Conservation (phyloP, 2,888 invertebrate species). For the Salpingus planirostris region DNA sequence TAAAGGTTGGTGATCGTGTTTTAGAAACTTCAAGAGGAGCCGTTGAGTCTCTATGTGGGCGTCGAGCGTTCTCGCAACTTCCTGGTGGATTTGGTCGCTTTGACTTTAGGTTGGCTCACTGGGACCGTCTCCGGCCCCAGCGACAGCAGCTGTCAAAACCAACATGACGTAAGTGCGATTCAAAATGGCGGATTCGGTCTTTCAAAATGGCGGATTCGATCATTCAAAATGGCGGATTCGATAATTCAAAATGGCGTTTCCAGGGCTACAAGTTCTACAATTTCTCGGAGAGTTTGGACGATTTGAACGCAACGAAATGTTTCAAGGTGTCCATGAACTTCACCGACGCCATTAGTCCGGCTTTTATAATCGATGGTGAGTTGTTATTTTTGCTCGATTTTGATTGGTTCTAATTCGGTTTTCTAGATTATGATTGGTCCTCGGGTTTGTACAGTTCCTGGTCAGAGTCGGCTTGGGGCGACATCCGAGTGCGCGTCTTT, state of each 20-base stretch:
- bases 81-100: constrained; percentile 51
- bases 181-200: not conserved
- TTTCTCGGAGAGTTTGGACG: constrained; percentile 48
- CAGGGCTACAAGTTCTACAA: constrained; percentile 45
- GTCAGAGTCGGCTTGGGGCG: constrained; percentile 81
- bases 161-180: constrained; percentile 20
- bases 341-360: constrained; percentile 72
- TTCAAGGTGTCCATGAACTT: constrained; percentile 64
- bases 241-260: constrained; percentile 8
- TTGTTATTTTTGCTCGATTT: not conserved
- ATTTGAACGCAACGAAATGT: constrained; percentile 56
- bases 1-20: no score
- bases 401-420: constrained; percentile 2
- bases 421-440: constrained; percentile 63
- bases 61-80: constrained; percentile 46
- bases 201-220: not conserved
- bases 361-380: constrained; percentile 63
- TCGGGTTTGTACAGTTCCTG: constrained; percentile 75
- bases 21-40: no score
- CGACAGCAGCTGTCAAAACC: constrained; percentile 40
- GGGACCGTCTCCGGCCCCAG: constrained; percentile 41
- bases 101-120: constrained; percentile 54
- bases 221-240: not conserved
- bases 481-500: constrained; percentile 68
- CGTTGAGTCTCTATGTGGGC: constrained; percentile 53